Conservation (phyloP, 1,140 invertebrate genomes). For the Mamestra configurata region DNA sequence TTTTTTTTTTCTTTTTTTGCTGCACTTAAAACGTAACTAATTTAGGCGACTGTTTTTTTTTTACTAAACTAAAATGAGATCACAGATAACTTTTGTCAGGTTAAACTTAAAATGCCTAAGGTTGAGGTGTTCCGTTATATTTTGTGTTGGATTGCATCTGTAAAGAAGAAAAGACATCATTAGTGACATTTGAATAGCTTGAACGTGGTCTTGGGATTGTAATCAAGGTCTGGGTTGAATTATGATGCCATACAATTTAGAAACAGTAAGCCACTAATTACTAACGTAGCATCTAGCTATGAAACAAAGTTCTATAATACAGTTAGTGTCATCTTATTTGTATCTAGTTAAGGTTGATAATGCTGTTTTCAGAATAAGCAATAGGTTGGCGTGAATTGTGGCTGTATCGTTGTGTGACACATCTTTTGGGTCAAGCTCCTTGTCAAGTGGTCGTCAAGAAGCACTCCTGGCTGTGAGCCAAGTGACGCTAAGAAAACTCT, state of each 20-base stretch:
- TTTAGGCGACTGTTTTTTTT: conserved; percentile 71
- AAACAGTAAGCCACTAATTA: conserved; percentile 34
- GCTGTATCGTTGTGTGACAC: conserved; percentile 60
- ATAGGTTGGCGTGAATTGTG: conserved; percentile 36
- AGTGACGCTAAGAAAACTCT: conserved; percentile 71
- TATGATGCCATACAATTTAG: conserved; percentile 39
- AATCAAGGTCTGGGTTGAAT: conserved; percentile 49
- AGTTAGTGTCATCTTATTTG: not conserved
- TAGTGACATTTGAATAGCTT: conserved; percentile 44
- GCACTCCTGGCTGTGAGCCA: conserved; percentile 72
- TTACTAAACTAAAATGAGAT: conserved; percentile 80
- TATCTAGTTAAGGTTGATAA: conserved; percentile 39
- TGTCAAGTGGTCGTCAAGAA: conserved; percentile 78
- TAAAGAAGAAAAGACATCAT: conserved; percentile 64
- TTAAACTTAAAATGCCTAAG: conserved; percentile 79
- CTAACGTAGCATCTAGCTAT: not conserved
- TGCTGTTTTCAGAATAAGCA: not conserved
- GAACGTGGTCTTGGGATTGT: conserved; percentile 1
- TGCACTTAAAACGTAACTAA: conserved; percentile 66
- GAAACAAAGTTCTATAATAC: not conserved
- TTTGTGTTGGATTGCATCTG: conserved; percentile 73
- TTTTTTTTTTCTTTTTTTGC: conserved; percentile 39
- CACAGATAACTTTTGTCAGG: conserved; percentile 86
- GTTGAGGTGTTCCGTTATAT: conserved; percentile 76
- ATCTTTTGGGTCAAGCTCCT: conserved; percentile 81